Evolutionary conservation across 2,888 invertebrate species (phyloP), one percentile per base, ranked within the genome.

Genomic region (Stenichneumon culpator): DNA sequence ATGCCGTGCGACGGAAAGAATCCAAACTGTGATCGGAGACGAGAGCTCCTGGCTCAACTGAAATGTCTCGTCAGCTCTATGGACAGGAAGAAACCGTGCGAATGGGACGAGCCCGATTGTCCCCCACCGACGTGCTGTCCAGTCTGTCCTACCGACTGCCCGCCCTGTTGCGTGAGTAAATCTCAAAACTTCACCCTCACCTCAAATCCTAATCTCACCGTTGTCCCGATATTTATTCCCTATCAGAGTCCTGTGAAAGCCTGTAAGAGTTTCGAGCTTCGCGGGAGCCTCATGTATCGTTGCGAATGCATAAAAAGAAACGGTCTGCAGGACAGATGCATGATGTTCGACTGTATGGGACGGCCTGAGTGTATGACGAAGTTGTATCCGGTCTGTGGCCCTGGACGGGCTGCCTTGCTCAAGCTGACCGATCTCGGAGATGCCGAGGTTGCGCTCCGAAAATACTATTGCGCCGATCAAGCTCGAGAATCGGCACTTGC

Each of bases 271-370:
- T 93, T 88, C 70, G 93, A 94, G 67, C 89, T 94, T 67, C 92
- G 94, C 0, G 88, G 89, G 9, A 92, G 94, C 36, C 65, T 90
- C 25, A 90, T 93, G 87, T 90, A 92, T 74, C 92, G 90, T 81
- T 94, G 94, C 78, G 92, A 93, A 50, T 94, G 94, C 84, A 93
- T 94, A 57, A 93, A 91, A 80, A 90, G 94, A 57, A 94, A 94
- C 83, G 94, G 94, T 1, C 84, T 94, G 19, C 94, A 94, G 84
- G 94, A 94, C 87, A 91, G 93, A 72, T 94, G 94, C 80, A 89
- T 91, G 89, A 90, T 93, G 88, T 88, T 86, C 86, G 90, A 93
- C 28, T 94, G 94, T 60, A 92, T 93, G 92, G 93, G 93, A 14
- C 90, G 92, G 50, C 93, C 94, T 0, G 93, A 93, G 70, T 94